These are phyloP conservation scores for Rhamnusium bicolor DNA, from an alignment of 2,888 invertebrate genomes.

Conservation along the genomic window DNA sequence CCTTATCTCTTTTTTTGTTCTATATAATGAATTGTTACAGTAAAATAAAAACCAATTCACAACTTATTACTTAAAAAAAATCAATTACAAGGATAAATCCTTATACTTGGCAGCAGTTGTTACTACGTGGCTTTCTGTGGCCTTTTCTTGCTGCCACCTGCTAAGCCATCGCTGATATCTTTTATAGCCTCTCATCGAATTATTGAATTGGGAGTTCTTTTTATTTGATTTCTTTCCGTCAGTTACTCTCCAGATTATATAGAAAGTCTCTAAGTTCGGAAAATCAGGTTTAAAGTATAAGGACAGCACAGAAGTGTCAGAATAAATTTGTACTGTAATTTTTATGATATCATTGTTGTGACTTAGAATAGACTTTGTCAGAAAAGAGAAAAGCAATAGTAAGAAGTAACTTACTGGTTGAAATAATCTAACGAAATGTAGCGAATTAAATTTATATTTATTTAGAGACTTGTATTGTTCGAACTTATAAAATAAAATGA, in stretches of 20 bases:
- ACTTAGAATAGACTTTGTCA: not conserved
- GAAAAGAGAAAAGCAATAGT: not conserved
- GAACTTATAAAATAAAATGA: not conserved
- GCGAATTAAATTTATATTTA: not conserved
- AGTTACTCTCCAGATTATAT: slow-evolving; percentile 54
- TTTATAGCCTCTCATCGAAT: slow-evolving; percentile 58
- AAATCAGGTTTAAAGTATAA: slow-evolving; percentile 48
- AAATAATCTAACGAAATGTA: not conserved
- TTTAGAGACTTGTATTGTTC: not conserved
- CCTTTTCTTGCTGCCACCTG: slow-evolving; percentile 56
- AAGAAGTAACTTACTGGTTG: not conserved
- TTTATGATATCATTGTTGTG: slow-evolving; percentile 17
- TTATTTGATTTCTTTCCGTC: slow-evolving; percentile 57
- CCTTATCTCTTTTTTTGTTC: not conserved
- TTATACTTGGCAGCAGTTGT: slow-evolving; percentile 46
- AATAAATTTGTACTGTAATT: slow-evolving; percentile 39
- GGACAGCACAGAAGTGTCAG: slow-evolving; percentile 42
- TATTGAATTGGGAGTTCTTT: slow-evolving; percentile 59
- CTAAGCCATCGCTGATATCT: slow-evolving; percentile 59
- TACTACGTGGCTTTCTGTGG: slow-evolving; percentile 53
- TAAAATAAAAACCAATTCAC: slow-evolving; percentile 5
- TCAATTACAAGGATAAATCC: slow-evolving; percentile 44
- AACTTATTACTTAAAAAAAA: slow-evolving; percentile 34
- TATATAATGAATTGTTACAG: slow-evolving; percentile 2
- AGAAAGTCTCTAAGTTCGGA: slow-evolving; percentile 39